Evolutionary conservation across 2,888 invertebrate species (phyloP).

Genomic region (Drosophila anomalipes): DNA sequence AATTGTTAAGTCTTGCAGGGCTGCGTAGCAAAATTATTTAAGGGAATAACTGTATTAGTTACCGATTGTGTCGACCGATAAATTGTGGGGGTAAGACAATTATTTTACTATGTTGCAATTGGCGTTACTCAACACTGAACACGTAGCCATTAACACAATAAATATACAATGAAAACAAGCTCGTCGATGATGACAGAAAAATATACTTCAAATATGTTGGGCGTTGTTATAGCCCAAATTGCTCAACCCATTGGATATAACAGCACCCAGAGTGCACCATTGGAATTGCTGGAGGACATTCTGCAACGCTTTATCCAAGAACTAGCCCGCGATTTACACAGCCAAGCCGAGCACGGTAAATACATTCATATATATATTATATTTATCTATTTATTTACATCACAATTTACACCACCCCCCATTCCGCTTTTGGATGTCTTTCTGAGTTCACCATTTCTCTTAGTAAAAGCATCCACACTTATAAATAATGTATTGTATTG

Average conservation of each 20-base stretch:
- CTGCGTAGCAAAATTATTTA: background rate
- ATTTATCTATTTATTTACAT: background rate
- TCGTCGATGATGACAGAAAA: constrained; percentile 68
- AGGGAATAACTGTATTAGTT: background rate
- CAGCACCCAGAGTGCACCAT: constrained; percentile 93
- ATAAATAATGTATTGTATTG: background rate
- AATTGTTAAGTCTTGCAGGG: too few species aligned
- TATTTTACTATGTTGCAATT: background rate
- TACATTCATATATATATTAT: constrained; percentile 47
- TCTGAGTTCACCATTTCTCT: background rate
- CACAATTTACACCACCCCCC: background rate
- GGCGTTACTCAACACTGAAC: background rate
- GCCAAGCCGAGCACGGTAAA: constrained; percentile 95
- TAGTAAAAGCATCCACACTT: background rate
- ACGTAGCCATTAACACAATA: background rate
- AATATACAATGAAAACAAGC: constrained; percentile 10
- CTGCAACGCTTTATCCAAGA: constrained; percentile 90
- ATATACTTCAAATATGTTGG: constrained; percentile 91
- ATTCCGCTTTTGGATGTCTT: background rate
- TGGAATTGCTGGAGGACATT: constrained; percentile 95
- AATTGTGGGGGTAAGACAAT: background rate
- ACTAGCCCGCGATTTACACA: constrained; percentile 91
- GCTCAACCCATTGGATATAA: constrained; percentile 98
- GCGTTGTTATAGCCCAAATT: constrained; percentile 95
- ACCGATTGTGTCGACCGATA: background rate